Evolutionary conservation across 2,888 invertebrate genomes (phyloP), one percentile per base, ranked within the genome.

Genomic region (Pseudococcus jackbeardsleyi): DNA sequence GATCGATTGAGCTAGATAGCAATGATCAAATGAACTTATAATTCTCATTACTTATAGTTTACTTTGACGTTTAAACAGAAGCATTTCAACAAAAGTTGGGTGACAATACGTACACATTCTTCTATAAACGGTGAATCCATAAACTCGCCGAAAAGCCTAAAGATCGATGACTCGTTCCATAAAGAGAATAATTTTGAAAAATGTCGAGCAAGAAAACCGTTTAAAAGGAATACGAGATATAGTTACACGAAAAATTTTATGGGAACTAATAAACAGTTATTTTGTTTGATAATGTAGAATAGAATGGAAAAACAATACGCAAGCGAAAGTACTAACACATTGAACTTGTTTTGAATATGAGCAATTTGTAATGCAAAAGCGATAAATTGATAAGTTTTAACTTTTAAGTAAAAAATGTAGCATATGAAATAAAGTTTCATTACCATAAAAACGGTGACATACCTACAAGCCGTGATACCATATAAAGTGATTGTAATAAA

Each of bases 401-500:
- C n/a, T 19, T 82, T 82, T 82, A 19, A 26, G 8, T 39, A 82
- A 42, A 33, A 42, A 42, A 82, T 82, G 79, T 82, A 82, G 79
- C 79, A 33, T 46, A 82, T 26, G 79, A 82, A 82, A 42, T 82
- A 17, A 82, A 46, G 79, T 82, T 82, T 82, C 79, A 82, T 82
- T 82, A 87, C 72, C 77, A 79, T 54, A 88, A n/a, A 50, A 82
- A 88, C 39, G 48, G 88, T 85, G 59, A 88, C 54, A 54, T 79
- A 79, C 79, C 88, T 77, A 88, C 19, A 82, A 79, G 79, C 54
- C 82, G 88, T 82, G 79, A 88, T 86, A 88, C 88, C 88, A 88
- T 88, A 88, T 88, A 88, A 88, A 79, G 59, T 42, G 85, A 85
- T 85, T 64, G 86, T 82, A 88, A 48, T 79, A 50, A 88, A 87